Evolutionary conservation across 1,140 invertebrate genomes (phyloP).

Genomic region (Lanistes nyassanus): DNA sequence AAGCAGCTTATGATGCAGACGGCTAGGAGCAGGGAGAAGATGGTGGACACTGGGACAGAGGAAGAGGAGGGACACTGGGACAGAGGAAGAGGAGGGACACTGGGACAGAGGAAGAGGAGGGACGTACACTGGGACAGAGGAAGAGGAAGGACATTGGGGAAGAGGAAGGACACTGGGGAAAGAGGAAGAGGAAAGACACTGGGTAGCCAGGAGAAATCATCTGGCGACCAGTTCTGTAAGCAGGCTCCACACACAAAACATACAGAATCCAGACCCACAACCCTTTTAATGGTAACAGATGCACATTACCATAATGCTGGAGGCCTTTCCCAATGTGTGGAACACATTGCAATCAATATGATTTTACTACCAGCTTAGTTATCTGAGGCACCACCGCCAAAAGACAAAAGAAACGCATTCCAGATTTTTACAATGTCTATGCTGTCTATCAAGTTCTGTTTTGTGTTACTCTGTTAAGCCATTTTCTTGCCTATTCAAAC

Average conservation of each 20-base stretch:
- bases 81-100: not conserved
- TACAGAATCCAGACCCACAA: too few relatives aligned
- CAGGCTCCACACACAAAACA: too few relatives aligned
- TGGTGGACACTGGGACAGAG: not conserved
- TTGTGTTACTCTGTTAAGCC: too few relatives aligned
- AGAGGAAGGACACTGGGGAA: not conserved
- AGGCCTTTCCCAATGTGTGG: not conserved
- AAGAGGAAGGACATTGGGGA: not conserved
- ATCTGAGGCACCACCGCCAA: too few relatives aligned
- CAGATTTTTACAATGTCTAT: too few relatives aligned
- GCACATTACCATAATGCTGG: not conserved
- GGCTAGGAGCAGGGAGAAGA: too few relatives aligned
- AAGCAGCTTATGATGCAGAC: too few relatives aligned
- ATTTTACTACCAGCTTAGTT: not conserved
- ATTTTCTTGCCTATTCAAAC: too few relatives aligned
- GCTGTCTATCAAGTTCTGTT: too few relatives aligned
- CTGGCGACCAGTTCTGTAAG: too few relatives aligned
- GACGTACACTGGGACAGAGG: not conserved
- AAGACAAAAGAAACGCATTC: too few relatives aligned
- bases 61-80: not conserved
- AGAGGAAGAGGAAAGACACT: not conserved
- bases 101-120: not conserved
- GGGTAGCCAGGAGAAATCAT: not conserved
- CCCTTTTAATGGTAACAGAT: not conserved
- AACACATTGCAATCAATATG: not conserved